phyloP scores from a whole-genome alignment of 2,888 invertebrate species.

The Caenorhabditis plicata region DNA sequence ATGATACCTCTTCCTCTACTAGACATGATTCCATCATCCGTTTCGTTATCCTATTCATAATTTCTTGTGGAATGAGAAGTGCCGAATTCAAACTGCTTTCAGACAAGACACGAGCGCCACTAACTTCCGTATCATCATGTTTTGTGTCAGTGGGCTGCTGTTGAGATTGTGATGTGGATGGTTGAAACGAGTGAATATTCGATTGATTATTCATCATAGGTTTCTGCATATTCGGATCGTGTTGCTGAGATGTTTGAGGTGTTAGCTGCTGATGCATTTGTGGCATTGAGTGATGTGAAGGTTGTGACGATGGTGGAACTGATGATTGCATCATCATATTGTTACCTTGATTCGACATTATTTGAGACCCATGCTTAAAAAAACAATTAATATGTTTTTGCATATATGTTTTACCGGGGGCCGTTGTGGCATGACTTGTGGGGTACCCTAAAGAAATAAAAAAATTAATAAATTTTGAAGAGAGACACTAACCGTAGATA shows the following conservation, averaged over 20 bases:
- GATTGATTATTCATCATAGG: too few relatives aligned
- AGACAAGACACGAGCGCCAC: constrained; percentile 4
- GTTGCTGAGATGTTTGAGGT: too few relatives aligned
- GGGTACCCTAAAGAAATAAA: background rate
- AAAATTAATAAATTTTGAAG: background rate
- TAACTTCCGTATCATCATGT: too few relatives aligned
- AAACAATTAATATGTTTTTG: too few relatives aligned
- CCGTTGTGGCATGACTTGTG: constrained; percentile 1
- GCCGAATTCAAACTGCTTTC: constrained; percentile 23
- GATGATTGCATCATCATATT: background rate
- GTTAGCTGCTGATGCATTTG: constrained; percentile 1
- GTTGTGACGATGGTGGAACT: constrained; percentile 7
- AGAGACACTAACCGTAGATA: background rate
- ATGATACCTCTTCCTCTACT: constrained; percentile 49
- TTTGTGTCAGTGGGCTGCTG: background rate
- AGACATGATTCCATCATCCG: constrained; percentile 41
- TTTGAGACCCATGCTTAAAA: background rate
- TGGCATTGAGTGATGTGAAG: background rate
- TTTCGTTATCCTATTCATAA: constrained; percentile 43
- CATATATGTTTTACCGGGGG: too few relatives aligned
- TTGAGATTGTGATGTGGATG: background rate
- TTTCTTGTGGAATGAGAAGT: constrained; percentile 34
- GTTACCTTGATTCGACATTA: background rate
- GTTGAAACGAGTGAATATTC: too few relatives aligned
- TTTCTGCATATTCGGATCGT: too few relatives aligned